Evolutionary conservation across 2,113 vertebrate genomes (phyloP).

Genomic region (Ceyx margarethae): DNA sequence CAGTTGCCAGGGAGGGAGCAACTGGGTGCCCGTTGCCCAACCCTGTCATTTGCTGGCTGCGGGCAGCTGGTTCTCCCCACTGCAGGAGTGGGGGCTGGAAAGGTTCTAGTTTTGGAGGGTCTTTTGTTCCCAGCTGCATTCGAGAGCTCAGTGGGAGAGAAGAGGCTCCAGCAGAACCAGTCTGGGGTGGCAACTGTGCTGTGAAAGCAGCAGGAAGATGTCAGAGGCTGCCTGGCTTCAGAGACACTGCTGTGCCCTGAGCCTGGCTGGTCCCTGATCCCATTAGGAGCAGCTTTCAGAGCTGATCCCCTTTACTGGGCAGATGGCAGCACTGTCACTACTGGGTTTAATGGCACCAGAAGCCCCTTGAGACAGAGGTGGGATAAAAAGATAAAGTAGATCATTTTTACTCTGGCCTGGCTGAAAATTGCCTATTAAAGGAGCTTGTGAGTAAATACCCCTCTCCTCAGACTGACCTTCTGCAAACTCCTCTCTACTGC

Average conservation of each 20-base stretch:
- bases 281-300: neutral
- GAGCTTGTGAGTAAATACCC: neutral
- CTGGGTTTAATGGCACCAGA: neutral
- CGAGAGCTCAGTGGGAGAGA: neutral
- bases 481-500: neutral
- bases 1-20: fast-evolving
- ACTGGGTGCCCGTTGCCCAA: neutral
- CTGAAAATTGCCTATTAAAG: neutral
- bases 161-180: neutral
- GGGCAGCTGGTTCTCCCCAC: too few species aligned
- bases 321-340: neutral
- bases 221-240: neutral
- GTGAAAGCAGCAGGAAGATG: neutral
- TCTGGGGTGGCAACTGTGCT: neutral
- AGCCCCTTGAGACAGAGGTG: neutral
- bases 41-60: too few species aligned
- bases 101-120: neutral
- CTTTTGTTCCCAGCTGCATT: neutral
- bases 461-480: neutral
- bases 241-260: neutral
- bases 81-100: neutral
- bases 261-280: neutral
- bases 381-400: neutral
- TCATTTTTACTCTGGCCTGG: neutral
- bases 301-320: neutral